Base-by-base conservation (phyloP, 2,888 invertebrate genomes). In the Catocala fraxini region DNA sequence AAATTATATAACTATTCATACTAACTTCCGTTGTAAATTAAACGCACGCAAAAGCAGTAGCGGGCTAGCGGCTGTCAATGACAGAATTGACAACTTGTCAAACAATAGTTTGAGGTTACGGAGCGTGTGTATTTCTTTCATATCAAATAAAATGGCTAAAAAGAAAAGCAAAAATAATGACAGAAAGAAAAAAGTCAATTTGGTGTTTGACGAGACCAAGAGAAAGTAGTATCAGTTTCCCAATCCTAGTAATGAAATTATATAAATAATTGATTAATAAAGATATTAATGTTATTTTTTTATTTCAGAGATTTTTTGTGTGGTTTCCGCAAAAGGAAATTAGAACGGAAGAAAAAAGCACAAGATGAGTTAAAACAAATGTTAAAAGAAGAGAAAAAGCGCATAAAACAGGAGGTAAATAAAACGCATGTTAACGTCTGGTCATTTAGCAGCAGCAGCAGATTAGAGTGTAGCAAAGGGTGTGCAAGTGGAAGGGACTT, bases 241-340 rank as follows among this genome's bases (percentile, higher is more conserved):
- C 10, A 11, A 11, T 43, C 5, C 41, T 3, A 10, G 7, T 9
- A 41, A 10, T 41, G 9, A 41, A 9, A 41, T 41, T 41, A 41
- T 41, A 41, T 41, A 7, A 41, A 41, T 41, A 10, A 5, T 41
- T 41, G 1, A 41, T 41, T 41, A 10, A 41, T 10, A 41, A 41
- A 42, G 11, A 42, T 42, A 5, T 45, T 45, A 12, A 9, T 15
- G 25, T 46, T 48, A n/a, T 56, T 12, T 52, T 51, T 51, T 59
- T 45, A 68, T 87, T 95, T 58, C 82, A 97, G 97, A 81, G 97
- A 97, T 51, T 98, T 97, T 84, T 88, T 98, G 35, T 96, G 96
- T 70, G 97, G 98, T 1, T 98, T 98, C 84, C 97, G 95, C 51
- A 97, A 97, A 90, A 94, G 98, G 68, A 98, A 98, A 85, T 87